These are phyloP conservation scores for Microctonus hyperodae DNA, from an alignment of 2,888 invertebrate genomes.

Conservation along the genomic window DNA sequence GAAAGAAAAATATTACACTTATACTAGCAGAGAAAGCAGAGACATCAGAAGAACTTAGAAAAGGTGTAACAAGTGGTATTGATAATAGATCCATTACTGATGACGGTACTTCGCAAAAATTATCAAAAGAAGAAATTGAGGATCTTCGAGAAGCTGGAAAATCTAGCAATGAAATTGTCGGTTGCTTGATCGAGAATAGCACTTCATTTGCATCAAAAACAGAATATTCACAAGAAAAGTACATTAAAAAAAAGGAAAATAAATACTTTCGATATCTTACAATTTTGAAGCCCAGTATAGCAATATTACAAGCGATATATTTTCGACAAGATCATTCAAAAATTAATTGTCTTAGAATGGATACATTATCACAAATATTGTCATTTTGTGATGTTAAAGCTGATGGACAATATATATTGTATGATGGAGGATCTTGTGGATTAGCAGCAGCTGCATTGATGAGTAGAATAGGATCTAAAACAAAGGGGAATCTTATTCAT, in stretches of 20 bases:
- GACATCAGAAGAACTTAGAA: constrained; percentile 71
- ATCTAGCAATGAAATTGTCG: constrained; percentile 84
- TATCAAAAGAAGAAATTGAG: constrained; percentile 84
- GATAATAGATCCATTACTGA: constrained; percentile 88
- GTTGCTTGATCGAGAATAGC: constrained; percentile 88
- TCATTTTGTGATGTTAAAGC: constrained; percentile 82
- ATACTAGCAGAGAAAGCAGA: constrained; percentile 66
- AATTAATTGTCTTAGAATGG: constrained; percentile 80
- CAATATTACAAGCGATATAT: constrained; percentile 85
- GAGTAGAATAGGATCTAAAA: constrained; percentile 75
- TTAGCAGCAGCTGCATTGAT: constrained; percentile 83
- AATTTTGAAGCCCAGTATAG: constrained; percentile 80
- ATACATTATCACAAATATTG: constrained; percentile 88
- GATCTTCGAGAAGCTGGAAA: constrained; percentile 78
- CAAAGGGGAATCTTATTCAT: constrained; percentile 73
- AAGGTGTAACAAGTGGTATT: constrained; percentile 70
- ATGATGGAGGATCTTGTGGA: constrained; percentile 89
- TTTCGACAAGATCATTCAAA: constrained; percentile 80
- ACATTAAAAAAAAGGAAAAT: constrained; percentile 92
- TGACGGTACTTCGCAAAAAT: constrained; percentile 80
- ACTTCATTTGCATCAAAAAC: constrained; percentile 90
- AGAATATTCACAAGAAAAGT: constrained; percentile 92
- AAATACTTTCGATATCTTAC: constrained; percentile 89
- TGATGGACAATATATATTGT: constrained; percentile 79
- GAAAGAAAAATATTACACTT: constrained; percentile 43